Conservation (phyloP, 2,113 vertebrate species). For the Saccopteryx bilineata region DNA sequence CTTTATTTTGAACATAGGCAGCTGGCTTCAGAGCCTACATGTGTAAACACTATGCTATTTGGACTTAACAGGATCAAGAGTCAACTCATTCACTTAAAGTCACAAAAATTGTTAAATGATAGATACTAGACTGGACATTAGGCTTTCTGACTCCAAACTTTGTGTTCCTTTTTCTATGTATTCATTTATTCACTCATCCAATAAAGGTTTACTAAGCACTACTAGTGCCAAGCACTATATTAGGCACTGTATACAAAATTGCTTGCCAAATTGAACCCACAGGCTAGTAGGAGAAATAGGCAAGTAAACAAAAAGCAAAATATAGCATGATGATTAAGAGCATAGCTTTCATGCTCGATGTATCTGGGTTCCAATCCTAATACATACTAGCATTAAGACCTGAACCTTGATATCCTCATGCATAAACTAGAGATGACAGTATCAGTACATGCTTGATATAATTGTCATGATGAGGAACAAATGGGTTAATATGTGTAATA, state of each 20-base stretch:
- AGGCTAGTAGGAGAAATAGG: not conserved
- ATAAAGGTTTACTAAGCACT: constrained; percentile 12
- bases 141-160: constrained; percentile 44
- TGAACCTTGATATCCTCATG: not conserved
- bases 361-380: constrained; percentile 18
- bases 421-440: constrained; percentile 19
- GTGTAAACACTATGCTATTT: not conserved
- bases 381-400: not conserved
- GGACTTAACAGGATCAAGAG: not conserved
- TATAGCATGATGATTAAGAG: not conserved
- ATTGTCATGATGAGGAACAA: not conserved
- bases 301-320: not conserved
- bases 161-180: not conserved
- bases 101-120: constrained; percentile 18
- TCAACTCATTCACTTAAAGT: not conserved
- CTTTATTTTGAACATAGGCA: constrained; percentile 35
- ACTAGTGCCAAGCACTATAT: not conserved
- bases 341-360: not conserved
- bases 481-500: constrained; percentile 14
- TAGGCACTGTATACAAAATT: not conserved
- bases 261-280: not conserved
- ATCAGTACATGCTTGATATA: not conserved
- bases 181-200: constrained; percentile 35
- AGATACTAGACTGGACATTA: not conserved
- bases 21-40: not conserved